Percentiles rank a stretch among this genome's conserved stretches.
Evolutionary conservation across 1,140 invertebrate genomes (phyloP).

Genomic region (Mamestra configurata): DNA sequence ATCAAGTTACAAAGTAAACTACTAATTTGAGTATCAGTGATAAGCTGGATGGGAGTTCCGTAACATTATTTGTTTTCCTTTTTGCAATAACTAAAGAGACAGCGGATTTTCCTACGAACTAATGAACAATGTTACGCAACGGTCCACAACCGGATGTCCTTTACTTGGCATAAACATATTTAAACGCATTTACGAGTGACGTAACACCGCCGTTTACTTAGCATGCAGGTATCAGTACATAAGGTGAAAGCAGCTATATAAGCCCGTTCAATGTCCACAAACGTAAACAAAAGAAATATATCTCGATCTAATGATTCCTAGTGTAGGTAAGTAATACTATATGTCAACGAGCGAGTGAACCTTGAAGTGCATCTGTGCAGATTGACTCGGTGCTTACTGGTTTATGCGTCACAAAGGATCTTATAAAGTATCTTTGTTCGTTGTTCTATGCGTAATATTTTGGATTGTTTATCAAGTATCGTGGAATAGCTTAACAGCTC

Average conservation of each 20-base stretch:
- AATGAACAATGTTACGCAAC: background rate
- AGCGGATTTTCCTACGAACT: background rate
- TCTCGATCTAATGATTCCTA: background rate
- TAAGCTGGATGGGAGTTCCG: background rate
- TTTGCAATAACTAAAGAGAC: constrained; percentile 1
- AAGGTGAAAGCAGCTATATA: constrained; percentile 34
- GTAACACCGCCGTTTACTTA: constrained; percentile 1
- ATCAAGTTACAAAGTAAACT: constrained; percentile 1
- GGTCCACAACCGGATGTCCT: constrained; percentile 4
- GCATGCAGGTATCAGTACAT: constrained; percentile 4
- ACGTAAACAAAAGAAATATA: constrained; percentile 15
- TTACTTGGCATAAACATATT: background rate
- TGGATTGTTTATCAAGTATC: too few species aligned
- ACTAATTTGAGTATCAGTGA: constrained; percentile 10
- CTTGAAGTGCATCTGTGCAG: constrained; percentile 48
- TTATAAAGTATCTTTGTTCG: constrained; percentile 27
- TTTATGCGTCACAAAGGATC: constrained; percentile 52
- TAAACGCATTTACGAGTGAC: background rate
- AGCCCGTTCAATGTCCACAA: background rate
- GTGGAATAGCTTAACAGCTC: too few species aligned
- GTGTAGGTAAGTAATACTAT: background rate
- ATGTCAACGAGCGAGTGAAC: constrained; percentile 31
- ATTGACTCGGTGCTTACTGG: constrained; percentile 36
- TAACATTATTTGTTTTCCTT: background rate
- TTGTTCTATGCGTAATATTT: too few species aligned